These are phyloP conservation scores for Sicus ferrugineus DNA, from an alignment of 2,888 invertebrate species.

Conservation along the genomic window DNA sequence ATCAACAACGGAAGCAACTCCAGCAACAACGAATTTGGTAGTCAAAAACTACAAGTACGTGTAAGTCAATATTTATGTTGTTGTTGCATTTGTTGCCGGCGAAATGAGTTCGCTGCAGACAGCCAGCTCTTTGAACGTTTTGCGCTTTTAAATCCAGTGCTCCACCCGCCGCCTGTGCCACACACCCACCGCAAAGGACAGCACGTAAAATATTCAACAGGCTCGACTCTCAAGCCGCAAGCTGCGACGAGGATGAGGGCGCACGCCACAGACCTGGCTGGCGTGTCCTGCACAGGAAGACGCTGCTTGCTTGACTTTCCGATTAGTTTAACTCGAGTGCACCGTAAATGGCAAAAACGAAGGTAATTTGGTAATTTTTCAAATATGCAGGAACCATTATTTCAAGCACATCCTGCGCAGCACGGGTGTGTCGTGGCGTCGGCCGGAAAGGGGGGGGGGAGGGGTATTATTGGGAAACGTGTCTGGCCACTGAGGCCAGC, in stretches of 20 bases:
- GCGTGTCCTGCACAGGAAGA: conserved; percentile 27
- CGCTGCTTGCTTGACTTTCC: conserved; percentile 41
- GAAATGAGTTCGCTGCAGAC: conserved; percentile 30
- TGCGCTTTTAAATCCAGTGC: not conserved
- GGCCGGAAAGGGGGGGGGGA: too few species aligned
- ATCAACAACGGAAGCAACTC: conserved; percentile 27
- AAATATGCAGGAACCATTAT: conserved; percentile 39
- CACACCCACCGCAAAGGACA: conserved; percentile 12
- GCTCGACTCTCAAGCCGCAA: conserved; percentile 19
- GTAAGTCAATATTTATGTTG: conserved; percentile 9
- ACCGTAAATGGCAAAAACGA: conserved; percentile 32
- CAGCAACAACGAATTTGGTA: conserved; percentile 1
- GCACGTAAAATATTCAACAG: conserved; percentile 38
- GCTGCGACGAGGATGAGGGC: conserved; percentile 10
- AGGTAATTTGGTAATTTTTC: conserved; percentile 37
- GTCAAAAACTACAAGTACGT: not conserved
- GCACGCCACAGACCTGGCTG: conserved; percentile 2
- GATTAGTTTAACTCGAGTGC: conserved; percentile 42
- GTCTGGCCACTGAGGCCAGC: conserved; percentile 1
- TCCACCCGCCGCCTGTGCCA: not conserved
- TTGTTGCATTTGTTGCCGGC: conserved; percentile 10
- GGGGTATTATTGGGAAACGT: conserved; percentile 35
- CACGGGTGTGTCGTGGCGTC: conserved; percentile 8
- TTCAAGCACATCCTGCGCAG: conserved; percentile 36
- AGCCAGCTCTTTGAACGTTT: conserved; percentile 6